Evolutionary conservation across 2,113 vertebrate species (phyloP).

Genomic region (Bos javanicus): DNA sequence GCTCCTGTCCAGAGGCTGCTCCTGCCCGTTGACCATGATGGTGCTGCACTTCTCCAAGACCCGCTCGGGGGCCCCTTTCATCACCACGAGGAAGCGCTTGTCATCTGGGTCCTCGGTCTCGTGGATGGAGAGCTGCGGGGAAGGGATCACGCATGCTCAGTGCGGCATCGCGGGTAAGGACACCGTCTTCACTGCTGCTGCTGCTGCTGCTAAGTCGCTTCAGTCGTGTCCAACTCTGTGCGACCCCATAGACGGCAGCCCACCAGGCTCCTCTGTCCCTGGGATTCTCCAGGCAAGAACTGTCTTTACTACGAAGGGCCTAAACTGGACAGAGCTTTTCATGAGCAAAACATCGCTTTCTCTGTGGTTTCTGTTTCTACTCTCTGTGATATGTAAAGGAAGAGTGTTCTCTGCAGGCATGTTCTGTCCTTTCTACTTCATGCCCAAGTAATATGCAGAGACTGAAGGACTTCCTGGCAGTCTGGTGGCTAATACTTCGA

Average conservation of each 20-base stretch:
- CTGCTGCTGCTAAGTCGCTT: no score
- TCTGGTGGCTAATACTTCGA: not conserved
- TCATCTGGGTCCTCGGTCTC: conserved; percentile 76
- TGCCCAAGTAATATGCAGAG: not conserved
- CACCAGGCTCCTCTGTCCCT: no score
- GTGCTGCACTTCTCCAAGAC: conserved; percentile 85
- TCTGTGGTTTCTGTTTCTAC: not conserved
- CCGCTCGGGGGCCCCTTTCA: conserved; percentile 86
- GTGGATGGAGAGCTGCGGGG: conserved; percentile 83
- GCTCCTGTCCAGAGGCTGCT: conserved; percentile 78
- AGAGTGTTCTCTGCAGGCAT: not conserved
- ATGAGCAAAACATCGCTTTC: not conserved
- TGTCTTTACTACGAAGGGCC: not conserved
- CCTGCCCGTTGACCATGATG: conserved; percentile 83
- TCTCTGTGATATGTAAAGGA: not conserved
- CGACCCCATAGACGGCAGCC: no score
- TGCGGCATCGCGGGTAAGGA: not conserved
- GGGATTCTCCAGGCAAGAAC: no score
- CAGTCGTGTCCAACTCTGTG: no score
- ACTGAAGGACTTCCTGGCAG: not conserved
- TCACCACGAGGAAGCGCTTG: conserved; percentile 84
- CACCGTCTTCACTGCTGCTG: not conserved
- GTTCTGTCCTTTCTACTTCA: not conserved
- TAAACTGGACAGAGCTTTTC: not conserved
- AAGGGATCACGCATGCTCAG: not conserved